A percentile compares a stretch with the other conserved stretches of the same genome.
Conservation (phyloP, 2,113 vertebrate genomes). For the Conger conger region DNA sequence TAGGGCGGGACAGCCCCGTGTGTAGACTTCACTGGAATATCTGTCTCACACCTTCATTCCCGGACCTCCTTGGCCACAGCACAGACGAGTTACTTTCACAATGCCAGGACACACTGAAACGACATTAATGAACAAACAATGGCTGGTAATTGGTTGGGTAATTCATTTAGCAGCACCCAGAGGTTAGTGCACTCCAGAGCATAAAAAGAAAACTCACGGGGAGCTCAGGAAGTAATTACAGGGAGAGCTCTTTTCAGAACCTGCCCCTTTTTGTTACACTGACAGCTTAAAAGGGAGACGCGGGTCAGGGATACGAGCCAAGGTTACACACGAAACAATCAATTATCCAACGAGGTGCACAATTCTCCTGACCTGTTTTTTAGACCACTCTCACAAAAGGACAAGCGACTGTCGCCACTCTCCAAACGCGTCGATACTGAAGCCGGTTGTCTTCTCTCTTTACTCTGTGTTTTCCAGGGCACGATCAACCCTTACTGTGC, state of each 20-base stretch:
- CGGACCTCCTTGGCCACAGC: constrained; percentile 18
- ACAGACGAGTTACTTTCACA: constrained; percentile 19
- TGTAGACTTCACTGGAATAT: neutral
- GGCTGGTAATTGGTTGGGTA: constrained; percentile 61
- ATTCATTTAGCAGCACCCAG: constrained; percentile 58
- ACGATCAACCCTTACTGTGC: constrained; percentile 94
- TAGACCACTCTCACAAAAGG: neutral
- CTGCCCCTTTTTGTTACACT: constrained; percentile 44
- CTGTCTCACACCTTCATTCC: neutral
- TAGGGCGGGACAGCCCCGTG: neutral
- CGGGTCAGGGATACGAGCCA: neutral
- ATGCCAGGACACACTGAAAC: constrained; percentile 41
- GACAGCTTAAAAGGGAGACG: constrained; percentile 36
- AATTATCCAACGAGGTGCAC: neutral
- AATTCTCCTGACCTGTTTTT: neutral
- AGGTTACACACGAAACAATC: constrained; percentile 12
- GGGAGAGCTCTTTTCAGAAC: constrained; percentile 54
- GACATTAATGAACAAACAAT: constrained; percentile 52
- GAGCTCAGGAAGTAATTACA: constrained; percentile 56
- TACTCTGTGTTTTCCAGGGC: constrained; percentile 73
- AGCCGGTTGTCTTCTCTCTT: constrained; percentile 18
- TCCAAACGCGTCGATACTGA: neutral
- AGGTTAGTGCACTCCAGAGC: constrained; percentile 28
- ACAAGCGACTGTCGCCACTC: neutral
- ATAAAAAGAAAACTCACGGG: constrained; percentile 26